phyloP scores from a whole-genome alignment of 2,113 vertebrate species.

The Tautogolabrus adspersus region DNA sequence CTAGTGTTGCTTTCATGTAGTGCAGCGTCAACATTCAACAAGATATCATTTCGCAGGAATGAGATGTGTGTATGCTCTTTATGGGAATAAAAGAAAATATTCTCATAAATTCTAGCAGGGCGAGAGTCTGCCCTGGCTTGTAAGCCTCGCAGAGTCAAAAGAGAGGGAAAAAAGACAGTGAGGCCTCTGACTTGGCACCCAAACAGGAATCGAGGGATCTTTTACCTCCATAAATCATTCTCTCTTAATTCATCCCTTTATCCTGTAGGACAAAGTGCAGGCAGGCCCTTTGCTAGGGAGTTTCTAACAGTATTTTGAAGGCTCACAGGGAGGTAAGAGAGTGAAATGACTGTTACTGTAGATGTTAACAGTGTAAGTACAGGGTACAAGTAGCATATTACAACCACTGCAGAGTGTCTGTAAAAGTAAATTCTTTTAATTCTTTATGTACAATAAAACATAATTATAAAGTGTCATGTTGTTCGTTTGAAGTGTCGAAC shows the following conservation, averaged over 20 bases:
- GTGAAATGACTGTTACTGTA: conserved; percentile 60
- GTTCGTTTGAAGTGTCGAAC: conserved; percentile 28
- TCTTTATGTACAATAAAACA: conserved; percentile 52
- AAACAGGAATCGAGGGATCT: conserved; percentile 61
- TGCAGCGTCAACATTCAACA: conserved; percentile 62
- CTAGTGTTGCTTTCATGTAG: conserved; percentile 75
- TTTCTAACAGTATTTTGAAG: conserved; percentile 52
- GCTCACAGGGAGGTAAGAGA: conserved; percentile 58
- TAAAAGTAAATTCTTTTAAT: conserved; percentile 52
- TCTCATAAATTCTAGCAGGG: conserved; percentile 77
- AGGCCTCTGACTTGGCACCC: conserved; percentile 68
- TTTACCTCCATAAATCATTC: conserved; percentile 73
- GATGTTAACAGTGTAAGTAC: conserved; percentile 66
- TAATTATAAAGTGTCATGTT: conserved; percentile 40
- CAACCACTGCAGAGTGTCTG: conserved; percentile 47
- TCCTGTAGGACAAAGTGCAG: conserved; percentile 61
- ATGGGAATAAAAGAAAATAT: conserved; percentile 77
- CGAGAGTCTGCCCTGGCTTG: conserved; percentile 77
- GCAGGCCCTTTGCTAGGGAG: conserved; percentile 44
- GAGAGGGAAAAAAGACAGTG: conserved; percentile 52
- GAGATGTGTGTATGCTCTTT: conserved; percentile 71
- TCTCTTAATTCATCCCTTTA: conserved; percentile 69
- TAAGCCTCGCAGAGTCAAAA: conserved; percentile 65
- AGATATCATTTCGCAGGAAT: conserved; percentile 80
- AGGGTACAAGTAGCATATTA: conserved; percentile 63